Percentiles rank a stretch among this genome's conserved stretches.
Evolutionary conservation across 2,888 invertebrate species (phyloP).

Genomic region (Gastrophysa polygoni): DNA sequence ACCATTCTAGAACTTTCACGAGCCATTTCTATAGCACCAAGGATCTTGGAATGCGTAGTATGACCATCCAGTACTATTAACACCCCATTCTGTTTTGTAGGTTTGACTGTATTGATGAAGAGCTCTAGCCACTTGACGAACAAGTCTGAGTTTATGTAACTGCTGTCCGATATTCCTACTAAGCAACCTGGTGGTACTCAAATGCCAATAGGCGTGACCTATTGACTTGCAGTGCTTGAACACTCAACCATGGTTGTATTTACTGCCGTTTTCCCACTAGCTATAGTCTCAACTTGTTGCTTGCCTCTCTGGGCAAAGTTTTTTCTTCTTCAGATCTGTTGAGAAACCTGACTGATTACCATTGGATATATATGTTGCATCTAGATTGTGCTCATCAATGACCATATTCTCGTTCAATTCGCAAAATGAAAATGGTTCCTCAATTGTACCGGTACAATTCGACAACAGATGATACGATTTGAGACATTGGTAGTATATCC

Average conservation of each 20-base stretch:
- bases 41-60: conserved; percentile 22
- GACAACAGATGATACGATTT: too few relatives aligned
- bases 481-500: too few relatives aligned
- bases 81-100: conserved; percentile 11
- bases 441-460: too few relatives aligned
- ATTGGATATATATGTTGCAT: not conserved
- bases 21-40: conserved; percentile 17
- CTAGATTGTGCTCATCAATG: not conserved
- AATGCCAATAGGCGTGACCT: not conserved
- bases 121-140: conserved; percentile 17
- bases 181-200: conserved; percentile 1
- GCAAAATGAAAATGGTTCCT: too few relatives aligned
- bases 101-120: conserved; percentile 12
- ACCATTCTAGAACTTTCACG: conserved; percentile 3
- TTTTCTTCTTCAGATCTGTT: not conserved
- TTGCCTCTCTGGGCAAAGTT: conserved; percentile 22
- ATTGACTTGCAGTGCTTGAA: conserved; percentile 6
- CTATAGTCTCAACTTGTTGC: conserved; percentile 19
- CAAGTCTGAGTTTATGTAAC: conserved; percentile 12
- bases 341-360: not conserved
- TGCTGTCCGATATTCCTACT: not conserved
- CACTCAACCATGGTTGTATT: conserved; percentile 16
- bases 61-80: conserved; percentile 14
- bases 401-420: too few relatives aligned
- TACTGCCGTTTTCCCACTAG: conserved; percentile 25